Percentiles rank a stretch among this genome's conserved stretches.
These are phyloP conservation scores for Trachelus troglodyta DNA, from an alignment of 2,888 invertebrate species.

Conservation along the genomic window DNA sequence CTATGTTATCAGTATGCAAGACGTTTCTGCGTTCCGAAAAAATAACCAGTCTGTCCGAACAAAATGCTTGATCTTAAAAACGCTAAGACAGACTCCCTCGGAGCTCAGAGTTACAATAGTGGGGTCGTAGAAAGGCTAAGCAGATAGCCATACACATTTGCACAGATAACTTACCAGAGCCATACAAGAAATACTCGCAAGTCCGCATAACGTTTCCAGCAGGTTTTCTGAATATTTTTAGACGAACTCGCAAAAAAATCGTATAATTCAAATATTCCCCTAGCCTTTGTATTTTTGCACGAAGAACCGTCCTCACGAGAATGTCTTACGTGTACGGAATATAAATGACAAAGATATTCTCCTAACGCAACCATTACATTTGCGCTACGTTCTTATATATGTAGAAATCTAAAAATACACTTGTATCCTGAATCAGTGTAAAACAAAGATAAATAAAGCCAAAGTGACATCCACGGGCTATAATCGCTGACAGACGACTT, in stretches of 20 bases:
- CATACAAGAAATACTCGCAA: background rate
- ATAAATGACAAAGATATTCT: background rate
- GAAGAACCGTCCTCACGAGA: background rate
- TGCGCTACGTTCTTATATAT: background rate
- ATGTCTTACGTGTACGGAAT: background rate
- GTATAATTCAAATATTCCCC: background rate
- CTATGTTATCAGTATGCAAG: background rate
- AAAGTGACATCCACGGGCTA: background rate
- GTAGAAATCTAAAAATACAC: background rate
- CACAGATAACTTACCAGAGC: background rate
- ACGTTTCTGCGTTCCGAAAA: background rate
- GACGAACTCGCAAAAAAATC: background rate
- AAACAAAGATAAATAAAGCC: background rate
- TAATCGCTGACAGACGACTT: background rate
- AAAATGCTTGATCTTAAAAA: background rate
- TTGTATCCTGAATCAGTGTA: background rate
- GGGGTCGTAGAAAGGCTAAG: background rate
- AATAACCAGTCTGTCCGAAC: background rate
- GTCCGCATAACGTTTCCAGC: background rate
- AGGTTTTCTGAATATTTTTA: background rate
- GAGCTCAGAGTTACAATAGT: background rate
- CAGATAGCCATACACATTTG: background rate
- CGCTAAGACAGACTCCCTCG: background rate
- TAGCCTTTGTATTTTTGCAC: background rate
- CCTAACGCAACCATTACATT: background rate